phyloP scores from a whole-genome alignment of 2,888 invertebrate genomes.

The Hirudinaria manillensis region DNA sequence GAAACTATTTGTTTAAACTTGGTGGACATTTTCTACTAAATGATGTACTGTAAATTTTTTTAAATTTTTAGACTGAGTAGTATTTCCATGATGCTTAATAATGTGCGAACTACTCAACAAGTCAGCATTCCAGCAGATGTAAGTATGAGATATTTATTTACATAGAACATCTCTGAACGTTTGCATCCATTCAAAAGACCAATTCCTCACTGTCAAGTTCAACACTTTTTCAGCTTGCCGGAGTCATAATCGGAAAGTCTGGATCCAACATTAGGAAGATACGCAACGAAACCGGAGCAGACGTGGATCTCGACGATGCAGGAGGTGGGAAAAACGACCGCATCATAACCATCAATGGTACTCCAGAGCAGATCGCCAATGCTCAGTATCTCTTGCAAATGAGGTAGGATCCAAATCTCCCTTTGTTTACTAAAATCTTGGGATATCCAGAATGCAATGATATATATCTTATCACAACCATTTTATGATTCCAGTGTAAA shows the following conservation, averaged over 20 bases:
- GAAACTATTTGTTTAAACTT: too few relatives aligned
- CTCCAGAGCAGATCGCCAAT: conserved; percentile 84
- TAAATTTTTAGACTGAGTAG: not conserved
- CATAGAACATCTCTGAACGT: not conserved
- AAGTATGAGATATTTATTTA: conserved; percentile 54
- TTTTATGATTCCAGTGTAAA: conserved; percentile 29
- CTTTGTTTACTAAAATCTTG: not conserved
- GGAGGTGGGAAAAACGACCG: conserved; percentile 73
- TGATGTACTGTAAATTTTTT: not conserved
- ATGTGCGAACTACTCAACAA: conserved; percentile 59
- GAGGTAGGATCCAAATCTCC: conserved; percentile 64
- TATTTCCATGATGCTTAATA: conserved; percentile 7
- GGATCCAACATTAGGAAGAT: conserved; percentile 94
- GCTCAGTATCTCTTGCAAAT: conserved; percentile 96
- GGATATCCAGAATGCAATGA: not conserved
- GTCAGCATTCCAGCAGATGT: conserved; percentile 98
- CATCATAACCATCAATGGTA: conserved; percentile 90
- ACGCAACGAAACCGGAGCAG: conserved; percentile 88
- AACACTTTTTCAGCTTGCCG: conserved; percentile 69
- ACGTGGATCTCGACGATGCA: conserved; percentile 91
- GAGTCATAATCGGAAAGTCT: conserved; percentile 96
- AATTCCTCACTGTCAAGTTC: not conserved
- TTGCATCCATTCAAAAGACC: not conserved
- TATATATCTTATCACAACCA: not conserved
- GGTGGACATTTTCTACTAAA: not conserved